These are phyloP conservation scores for Caenorhabditis sp. DNA, from an alignment of 2,888 invertebrate genomes.

Conservation along the genomic window DNA sequence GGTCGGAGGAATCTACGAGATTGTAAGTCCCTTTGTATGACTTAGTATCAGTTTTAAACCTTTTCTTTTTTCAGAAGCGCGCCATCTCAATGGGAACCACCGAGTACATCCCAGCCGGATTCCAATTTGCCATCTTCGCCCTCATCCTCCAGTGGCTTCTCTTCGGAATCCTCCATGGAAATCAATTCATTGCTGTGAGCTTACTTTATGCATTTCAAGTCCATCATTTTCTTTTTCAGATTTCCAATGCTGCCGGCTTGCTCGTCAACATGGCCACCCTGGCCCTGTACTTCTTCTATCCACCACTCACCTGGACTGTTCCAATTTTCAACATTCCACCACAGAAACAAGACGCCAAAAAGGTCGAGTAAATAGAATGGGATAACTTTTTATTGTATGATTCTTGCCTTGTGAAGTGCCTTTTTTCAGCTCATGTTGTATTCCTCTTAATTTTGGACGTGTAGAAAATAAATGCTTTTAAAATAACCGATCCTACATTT, in stretches of 20 bases:
- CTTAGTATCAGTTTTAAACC: not conserved
- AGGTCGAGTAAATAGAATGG: slow-evolving; percentile 24
- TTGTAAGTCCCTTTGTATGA: slow-evolving; percentile 61
- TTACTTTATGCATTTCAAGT: not conserved
- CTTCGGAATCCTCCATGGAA: slow-evolving; percentile 79
- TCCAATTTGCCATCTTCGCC: slow-evolving; percentile 80
- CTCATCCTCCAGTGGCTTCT: slow-evolving; percentile 80
- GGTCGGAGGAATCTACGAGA: slow-evolving; percentile 79
- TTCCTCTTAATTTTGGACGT: slow-evolving; percentile 20
- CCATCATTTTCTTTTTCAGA: slow-evolving; percentile 65
- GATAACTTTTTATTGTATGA: not conserved
- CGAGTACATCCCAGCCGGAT: slow-evolving; percentile 81
- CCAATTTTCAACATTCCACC: slow-evolving; percentile 59
- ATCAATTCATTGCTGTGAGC: slow-evolving; percentile 80
- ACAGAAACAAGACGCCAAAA: slow-evolving; percentile 38
- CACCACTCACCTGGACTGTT: slow-evolving; percentile 77
- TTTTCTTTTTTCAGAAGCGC: slow-evolving; percentile 70
- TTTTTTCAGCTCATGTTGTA: slow-evolving; percentile 12
- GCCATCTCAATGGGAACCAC: slow-evolving; percentile 78
- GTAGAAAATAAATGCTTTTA: slow-evolving; percentile 17
- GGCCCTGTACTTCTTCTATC: slow-evolving; percentile 80
- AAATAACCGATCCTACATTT: no score
- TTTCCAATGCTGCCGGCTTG: slow-evolving; percentile 80
- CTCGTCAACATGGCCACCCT: slow-evolving; percentile 79
- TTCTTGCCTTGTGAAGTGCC: slow-evolving; percentile 39